These are phyloP conservation scores for Melinaea menophilus DNA, from an alignment of 2,888 invertebrate genomes.

Conservation along the genomic window DNA sequence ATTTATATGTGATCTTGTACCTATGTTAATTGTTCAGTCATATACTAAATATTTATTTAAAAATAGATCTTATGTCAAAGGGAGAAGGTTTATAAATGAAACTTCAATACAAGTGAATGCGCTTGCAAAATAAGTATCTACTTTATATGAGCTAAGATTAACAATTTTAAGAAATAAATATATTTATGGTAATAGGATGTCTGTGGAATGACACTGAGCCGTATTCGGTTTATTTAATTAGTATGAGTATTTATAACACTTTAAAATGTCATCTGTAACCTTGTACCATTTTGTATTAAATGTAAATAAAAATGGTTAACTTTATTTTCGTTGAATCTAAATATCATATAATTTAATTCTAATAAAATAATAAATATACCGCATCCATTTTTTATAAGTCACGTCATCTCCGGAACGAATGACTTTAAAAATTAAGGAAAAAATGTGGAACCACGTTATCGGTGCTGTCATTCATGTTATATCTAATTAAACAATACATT, in stretches of 20 bases:
- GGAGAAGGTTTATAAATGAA: conserved; percentile 10
- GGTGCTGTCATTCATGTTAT: conserved; percentile 51
- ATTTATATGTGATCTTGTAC: conserved; percentile 28
- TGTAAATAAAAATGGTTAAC: neutral
- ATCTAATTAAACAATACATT: conserved; percentile 32
- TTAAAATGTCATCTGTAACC: conserved; percentile 14
- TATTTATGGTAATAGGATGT: conserved; percentile 33
- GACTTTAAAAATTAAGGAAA: conserved; percentile 66
- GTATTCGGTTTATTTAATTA: conserved; percentile 29
- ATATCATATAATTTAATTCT: neutral
- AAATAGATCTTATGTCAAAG: conserved; percentile 12
- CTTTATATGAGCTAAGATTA: conserved; percentile 32
- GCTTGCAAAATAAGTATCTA: conserved; percentile 16
- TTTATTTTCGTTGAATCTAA: neutral
- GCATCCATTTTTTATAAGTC: conserved; percentile 26
- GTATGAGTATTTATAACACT: conserved; percentile 17
- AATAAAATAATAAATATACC: conserved; percentile 11
- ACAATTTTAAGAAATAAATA: conserved; percentile 35
- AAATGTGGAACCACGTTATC: conserved; percentile 62
- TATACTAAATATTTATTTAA: conserved; percentile 10
- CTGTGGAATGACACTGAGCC: conserved; percentile 26
- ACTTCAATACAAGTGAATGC: conserved; percentile 15
- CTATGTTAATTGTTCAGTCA: conserved; percentile 8
- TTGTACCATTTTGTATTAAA: conserved; percentile 2
- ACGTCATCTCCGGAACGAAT: conserved; percentile 39